Evolutionary conservation across 2,113 vertebrate genomes (phyloP), one percentile per base, ranked within the genome.

Genomic region (Myotis yumanensis): DNA sequence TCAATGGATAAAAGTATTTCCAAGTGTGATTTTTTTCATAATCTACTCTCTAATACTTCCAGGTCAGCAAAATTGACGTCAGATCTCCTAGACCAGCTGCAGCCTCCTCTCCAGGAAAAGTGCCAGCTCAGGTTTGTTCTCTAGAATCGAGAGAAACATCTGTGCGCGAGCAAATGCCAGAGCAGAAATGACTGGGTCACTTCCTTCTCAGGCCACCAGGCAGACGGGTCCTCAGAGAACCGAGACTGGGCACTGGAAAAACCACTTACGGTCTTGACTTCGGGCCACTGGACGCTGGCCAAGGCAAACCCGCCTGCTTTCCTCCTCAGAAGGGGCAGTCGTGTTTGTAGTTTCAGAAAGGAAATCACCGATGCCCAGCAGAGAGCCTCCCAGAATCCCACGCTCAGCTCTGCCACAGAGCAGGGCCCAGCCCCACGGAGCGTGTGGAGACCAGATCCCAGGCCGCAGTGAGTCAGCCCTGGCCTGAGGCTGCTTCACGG

Each of bases 221-320:
- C 18, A 77, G 59, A 43, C 11, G 66, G 71, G 87, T 89, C 59
- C 90, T 97, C 94, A 94, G 94, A 96, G 89, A 96, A 72, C 71
- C 68, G 54, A 75, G 94, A 69, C 25, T 89, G 83, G 89, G 51
- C 91, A 91, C 87, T 69, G 69, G 28, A 91, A 92, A 96, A 97
- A 96, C 54, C 57, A 95, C 92, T 94, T 25, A 1, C n/a, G 46
- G 82, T 84, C 51, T 95, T 97, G 96, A 97, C 93, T 96, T 2
- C 0, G 7, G 81, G 91, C 88, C 96, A 95, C 7, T 52, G 76
- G 64, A 80, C 37, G 77, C 76, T 48, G 35, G 91, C 96, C 97
- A 97, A 28, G 8, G 89, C 95, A 97, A 98, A 97, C 90, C 93
- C 92, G 86, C 69, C 96, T 95, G 72, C 85, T 98, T 98, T 96